Base-by-base conservation (phyloP, 2,888 invertebrate species). In the Germaria angustata region DNA sequence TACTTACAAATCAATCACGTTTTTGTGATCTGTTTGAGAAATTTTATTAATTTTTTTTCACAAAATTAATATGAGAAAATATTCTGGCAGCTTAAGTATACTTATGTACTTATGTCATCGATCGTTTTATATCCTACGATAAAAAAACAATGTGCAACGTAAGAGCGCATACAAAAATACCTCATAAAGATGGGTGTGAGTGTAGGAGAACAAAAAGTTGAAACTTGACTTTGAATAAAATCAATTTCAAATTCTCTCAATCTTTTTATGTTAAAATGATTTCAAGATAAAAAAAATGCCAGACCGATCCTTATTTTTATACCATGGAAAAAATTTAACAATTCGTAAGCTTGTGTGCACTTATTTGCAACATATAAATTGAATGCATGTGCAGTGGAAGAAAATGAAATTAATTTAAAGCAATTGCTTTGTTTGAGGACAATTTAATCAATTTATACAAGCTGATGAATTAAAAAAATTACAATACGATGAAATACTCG, bases 351-450 rank as follows among this genome's bases (percentile, higher is more conserved):
- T 79, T 71, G 9, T 36, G 8, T 28, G 39, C 59, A 49, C 28
- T 51, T 63, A 32, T 68, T 59, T 53, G 13, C 65, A 72, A 46
- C 24, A 66, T 55, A 46, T 68, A 15, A 68, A 77, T 81, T 81
- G 80, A 84, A 80, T 85, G 84, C 82, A 84, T 84, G 80, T 86
- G 85, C 63, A 63, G 63, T 76, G 36, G 41, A 72, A 71, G 36
- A n/a, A 87, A 90, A 90, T 90, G 88, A 88, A 89, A 90, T 90
- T 89, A 90, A 90, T 90, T 90, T 90, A 87, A 89, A 88, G 89
- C 90, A 90, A 90, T 90, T 90, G 90, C 90, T 90, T 90, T 90
- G 90, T 90, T 90, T 90, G 90, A 90, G 90, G 90, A 90, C 90
- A 90, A 90, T 90, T 90, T 90, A 90, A 90, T 90, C 88, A 89